Evolutionary conservation across 2,113 vertebrate genomes (phyloP).

Genomic region (Furnarius figulus): DNA sequence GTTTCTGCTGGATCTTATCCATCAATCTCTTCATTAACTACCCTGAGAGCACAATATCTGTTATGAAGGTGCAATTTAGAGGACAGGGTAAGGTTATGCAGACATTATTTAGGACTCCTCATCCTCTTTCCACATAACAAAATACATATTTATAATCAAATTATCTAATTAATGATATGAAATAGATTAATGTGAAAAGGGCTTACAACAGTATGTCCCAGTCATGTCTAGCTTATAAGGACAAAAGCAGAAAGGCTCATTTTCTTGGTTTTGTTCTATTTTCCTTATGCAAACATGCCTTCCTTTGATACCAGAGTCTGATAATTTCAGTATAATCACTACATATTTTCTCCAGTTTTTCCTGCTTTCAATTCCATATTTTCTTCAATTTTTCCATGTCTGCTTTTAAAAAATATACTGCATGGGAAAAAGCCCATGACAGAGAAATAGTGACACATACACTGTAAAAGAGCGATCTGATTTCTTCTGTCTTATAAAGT

Average conservation of each 20-base stretch:
- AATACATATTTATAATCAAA: background rate
- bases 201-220: accelerated
- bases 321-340: background rate
- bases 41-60: background rate
- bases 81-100: background rate
- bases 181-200: background rate
- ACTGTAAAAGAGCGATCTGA: accelerated
- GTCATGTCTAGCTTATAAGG: accelerated
- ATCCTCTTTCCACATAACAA: background rate
- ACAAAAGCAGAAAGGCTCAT: background rate
- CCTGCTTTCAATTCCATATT: background rate
- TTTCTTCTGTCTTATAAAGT: background rate
- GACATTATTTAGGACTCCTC: background rate
- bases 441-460: background rate
- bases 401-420: background rate
- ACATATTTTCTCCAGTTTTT: background rate
- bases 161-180: background rate
- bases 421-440: accelerated
- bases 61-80: background rate
- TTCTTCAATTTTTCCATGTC: background rate
- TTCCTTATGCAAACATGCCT: accelerated
- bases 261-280: background rate
- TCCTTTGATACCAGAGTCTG: background rate
- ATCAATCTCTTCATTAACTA: background rate
- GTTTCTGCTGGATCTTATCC: background rate